Conservation (phyloP, 2,888 invertebrate species). For the Nomada ruficornis region DNA sequence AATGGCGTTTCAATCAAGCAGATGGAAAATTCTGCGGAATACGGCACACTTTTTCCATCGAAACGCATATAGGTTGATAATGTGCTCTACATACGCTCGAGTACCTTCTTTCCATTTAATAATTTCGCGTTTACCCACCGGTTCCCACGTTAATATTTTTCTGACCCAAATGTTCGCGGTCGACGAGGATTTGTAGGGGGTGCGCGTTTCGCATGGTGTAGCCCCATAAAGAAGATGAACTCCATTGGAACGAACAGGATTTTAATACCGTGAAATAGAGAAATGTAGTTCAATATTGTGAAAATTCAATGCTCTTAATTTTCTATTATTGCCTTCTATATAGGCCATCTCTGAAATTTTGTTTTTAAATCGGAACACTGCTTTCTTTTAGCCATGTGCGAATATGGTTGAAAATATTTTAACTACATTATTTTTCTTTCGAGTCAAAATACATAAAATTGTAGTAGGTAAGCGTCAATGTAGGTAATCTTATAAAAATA, state of each 20-base stretch:
- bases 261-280: constrained; percentile 11
- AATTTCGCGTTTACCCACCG: constrained; percentile 49
- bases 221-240: constrained; percentile 18
- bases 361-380: too few relatives aligned
- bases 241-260: not conserved
- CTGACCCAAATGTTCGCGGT: constrained; percentile 40
- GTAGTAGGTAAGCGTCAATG: too few relatives aligned
- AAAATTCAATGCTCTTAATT: too few relatives aligned
- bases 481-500: too few relatives aligned
- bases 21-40: constrained; percentile 35
- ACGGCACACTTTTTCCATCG: constrained; percentile 39
- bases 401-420: too few relatives aligned
- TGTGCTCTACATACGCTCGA: constrained; percentile 56
- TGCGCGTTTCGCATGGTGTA: constrained; percentile 5
- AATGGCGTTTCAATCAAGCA: constrained; percentile 46
- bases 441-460: too few relatives aligned
- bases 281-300: not conserved
- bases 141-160: constrained; percentile 46
- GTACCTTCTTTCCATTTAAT: constrained; percentile 53
- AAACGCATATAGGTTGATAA: constrained; percentile 64
- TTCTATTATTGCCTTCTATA: too few relatives aligned
- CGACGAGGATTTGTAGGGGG: constrained; percentile 7
- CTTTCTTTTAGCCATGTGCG: too few relatives aligned
- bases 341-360: too few relatives aligned
- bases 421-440: too few relatives aligned